A percentile compares a stretch with the other conserved stretches of the same genome.
Evolutionary conservation across 1,140 invertebrate species (phyloP).

Genomic region (Halictus rubicundus): DNA sequence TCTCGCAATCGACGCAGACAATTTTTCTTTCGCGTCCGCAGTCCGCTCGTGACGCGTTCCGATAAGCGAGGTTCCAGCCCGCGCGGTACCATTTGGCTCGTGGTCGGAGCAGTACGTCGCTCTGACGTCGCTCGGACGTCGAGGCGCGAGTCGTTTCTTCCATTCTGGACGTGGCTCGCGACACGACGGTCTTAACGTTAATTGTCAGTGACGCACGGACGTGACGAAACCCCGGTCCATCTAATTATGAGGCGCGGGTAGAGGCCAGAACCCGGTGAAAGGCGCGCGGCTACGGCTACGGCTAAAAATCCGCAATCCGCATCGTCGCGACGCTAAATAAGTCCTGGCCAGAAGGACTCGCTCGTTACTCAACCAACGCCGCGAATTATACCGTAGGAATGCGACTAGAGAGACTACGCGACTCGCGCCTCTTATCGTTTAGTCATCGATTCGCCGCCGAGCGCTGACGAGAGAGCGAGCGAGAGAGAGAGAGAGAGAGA

Average conservation of each 20-base stretch:
- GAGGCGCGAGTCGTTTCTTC: not conserved
- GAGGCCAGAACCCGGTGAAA: conserved; percentile 45
- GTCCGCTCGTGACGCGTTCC: too few relatives aligned
- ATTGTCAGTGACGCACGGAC: conserved; percentile 28
- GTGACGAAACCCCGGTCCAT: conserved; percentile 33
- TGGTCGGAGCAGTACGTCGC: too few relatives aligned
- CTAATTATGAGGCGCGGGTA: conserved; percentile 48
- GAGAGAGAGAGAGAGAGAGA: too few relatives aligned
- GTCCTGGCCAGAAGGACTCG: conserved; percentile 39
- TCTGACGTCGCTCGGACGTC: not conserved
- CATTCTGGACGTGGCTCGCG: not conserved
- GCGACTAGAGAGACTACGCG: too few relatives aligned
- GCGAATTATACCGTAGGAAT: not conserved
- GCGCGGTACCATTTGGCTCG: too few relatives aligned
- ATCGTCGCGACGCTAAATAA: conserved; percentile 44
- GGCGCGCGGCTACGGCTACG: conserved; percentile 37
- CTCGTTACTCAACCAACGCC: not conserved
- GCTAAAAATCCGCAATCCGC: conserved; percentile 41
- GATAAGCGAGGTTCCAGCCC: too few relatives aligned
- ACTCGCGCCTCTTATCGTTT: too few relatives aligned
- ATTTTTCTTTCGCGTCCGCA: too few relatives aligned
- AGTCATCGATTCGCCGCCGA: too few relatives aligned
- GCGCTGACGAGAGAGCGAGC: too few relatives aligned
- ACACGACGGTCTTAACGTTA: conserved; percentile 15
- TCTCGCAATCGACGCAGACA: too few relatives aligned